Percentiles rank a stretch among this genome's conserved stretches.
Conservation (phyloP, 1,140 invertebrate species). For the Xylocopa sonorina region DNA sequence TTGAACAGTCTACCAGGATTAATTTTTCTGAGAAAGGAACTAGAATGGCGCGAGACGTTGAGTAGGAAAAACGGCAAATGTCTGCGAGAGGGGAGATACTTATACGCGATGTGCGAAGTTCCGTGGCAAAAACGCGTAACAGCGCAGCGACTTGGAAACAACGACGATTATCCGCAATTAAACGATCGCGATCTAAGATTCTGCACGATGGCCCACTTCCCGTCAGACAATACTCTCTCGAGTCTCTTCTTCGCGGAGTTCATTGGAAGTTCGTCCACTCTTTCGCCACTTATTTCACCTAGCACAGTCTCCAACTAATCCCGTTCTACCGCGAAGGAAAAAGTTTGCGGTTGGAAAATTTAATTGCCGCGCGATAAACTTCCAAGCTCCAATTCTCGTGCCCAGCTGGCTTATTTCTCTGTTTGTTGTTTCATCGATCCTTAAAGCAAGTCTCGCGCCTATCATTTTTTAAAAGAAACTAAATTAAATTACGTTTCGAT, state of each 20-base stretch:
- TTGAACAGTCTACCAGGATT: too few species aligned
- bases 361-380: too few species aligned
- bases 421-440: too few species aligned
- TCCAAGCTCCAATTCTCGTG: too few species aligned
- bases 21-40: neutral
- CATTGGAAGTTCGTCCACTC: neutral
- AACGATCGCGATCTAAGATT: constrained; percentile 14
- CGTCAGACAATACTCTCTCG: neutral
- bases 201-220: neutral
- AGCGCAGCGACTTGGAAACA: constrained; percentile 10
- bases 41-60: neutral
- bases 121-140: constrained; percentile 2
- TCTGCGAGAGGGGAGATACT: too few species aligned
- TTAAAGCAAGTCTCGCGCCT: too few species aligned
- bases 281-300: neutral
- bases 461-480: too few species aligned
- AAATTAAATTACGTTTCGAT: too few species aligned
- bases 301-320: neutral
- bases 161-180: constrained; percentile 23
- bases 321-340: too few species aligned
- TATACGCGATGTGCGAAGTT: neutral
- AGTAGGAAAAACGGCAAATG: neutral
- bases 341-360: too few species aligned
- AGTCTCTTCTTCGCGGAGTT: neutral
- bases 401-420: too few species aligned